Evolutionary conservation across 2,888 invertebrate genomes (phyloP).

Genomic region (Troilus luridus): DNA sequence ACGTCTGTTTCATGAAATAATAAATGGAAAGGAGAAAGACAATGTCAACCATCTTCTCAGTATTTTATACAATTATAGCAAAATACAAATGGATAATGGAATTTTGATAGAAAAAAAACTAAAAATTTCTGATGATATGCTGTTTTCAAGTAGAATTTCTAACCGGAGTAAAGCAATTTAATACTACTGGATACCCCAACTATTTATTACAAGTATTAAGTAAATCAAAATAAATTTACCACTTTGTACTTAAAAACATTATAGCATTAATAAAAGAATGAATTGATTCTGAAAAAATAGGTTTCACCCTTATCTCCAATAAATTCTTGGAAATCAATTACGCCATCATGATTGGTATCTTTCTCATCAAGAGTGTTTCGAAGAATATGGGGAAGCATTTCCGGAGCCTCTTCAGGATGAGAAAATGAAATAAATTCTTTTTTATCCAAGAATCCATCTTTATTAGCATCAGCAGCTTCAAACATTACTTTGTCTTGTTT

Average conservation of each 20-base stretch:
- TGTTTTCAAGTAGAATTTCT: too few species aligned
- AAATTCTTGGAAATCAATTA: slow-evolving; percentile 88
- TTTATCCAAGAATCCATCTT: slow-evolving; percentile 81
- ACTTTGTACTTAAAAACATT: not conserved
- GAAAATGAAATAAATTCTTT: slow-evolving; percentile 91
- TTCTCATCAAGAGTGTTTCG: slow-evolving; percentile 88
- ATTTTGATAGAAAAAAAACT: too few species aligned
- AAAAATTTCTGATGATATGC: too few species aligned
- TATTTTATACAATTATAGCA: too few species aligned
- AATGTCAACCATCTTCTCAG: too few species aligned
- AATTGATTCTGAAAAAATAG: not conserved
- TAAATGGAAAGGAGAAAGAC: too few species aligned
- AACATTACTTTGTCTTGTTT: slow-evolving; percentile 90
- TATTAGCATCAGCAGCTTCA: slow-evolving; percentile 85
- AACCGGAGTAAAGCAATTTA: too few species aligned
- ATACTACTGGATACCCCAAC: too few species aligned
- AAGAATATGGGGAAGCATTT: slow-evolving; percentile 86
- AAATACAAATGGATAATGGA: too few species aligned
- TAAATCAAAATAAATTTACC: not conserved
- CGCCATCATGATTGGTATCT: slow-evolving; percentile 87
- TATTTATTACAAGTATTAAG: too few species aligned
- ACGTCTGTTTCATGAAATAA: too few species aligned
- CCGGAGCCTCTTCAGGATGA: slow-evolving; percentile 92
- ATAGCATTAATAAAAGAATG: not conserved
- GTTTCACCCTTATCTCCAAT: slow-evolving; percentile 77